phyloP scores from a whole-genome alignment of 1,140 invertebrate species.

The Elysia chlorotica region DNA sequence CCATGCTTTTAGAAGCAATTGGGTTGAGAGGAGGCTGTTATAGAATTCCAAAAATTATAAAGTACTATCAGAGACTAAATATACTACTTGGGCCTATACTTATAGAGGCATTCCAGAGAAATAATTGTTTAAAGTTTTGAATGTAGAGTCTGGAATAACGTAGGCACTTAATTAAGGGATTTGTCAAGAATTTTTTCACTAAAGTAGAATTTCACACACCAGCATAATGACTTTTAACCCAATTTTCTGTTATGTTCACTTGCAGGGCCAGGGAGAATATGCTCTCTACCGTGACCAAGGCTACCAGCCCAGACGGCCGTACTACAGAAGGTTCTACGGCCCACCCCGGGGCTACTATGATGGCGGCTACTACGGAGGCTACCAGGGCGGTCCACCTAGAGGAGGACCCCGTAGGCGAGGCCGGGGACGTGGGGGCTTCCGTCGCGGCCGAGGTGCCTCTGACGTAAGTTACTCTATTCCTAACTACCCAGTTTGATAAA shows the following conservation, averaged over 20 bases:
- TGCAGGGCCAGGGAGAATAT: conserved; percentile 9
- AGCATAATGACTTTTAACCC: neutral
- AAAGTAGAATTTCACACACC: neutral
- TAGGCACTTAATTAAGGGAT: no score
- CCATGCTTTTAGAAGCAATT: no score
- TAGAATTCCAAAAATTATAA: no score
- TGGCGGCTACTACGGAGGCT: conserved; percentile 19
- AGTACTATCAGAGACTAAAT: no score
- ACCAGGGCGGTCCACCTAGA: conserved; percentile 35
- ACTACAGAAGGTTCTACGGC: conserved; percentile 23
- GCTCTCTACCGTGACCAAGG: conserved; percentile 14
- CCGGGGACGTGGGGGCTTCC: conserved; percentile 34
- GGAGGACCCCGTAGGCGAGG: conserved; percentile 34
- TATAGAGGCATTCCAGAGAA: no score
- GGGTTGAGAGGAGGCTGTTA: no score
- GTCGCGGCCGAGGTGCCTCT: conserved; percentile 24
- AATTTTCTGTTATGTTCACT: neutral
- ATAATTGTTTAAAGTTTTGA: no score
- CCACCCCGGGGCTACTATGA: conserved; percentile 19
- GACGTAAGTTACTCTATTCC: no score
- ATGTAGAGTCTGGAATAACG: no score
- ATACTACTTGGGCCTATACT: neutral
- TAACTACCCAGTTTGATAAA: no score
- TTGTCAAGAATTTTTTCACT: no score
- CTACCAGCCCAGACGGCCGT: conserved; percentile 11